Evolutionary conservation across 1,140 invertebrate genomes (phyloP).

Genomic region (Eulimnadia texana): DNA sequence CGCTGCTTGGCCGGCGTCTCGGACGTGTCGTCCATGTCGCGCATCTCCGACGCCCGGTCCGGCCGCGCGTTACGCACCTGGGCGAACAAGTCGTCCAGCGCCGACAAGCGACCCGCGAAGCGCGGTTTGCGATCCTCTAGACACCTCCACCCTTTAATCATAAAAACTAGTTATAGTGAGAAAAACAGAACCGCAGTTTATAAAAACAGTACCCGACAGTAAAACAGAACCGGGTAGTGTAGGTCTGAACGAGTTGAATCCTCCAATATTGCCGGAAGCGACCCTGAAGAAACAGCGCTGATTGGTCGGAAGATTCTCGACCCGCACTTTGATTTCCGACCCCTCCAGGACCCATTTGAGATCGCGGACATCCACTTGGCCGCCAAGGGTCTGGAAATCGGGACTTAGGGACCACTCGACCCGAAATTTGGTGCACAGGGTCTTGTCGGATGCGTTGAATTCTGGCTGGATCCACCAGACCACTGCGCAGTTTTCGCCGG

Average conservation of each 20-base stretch:
- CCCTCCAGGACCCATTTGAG: conserved; percentile 22
- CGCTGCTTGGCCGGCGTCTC: conserved; percentile 41
- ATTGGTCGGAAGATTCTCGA: conserved; percentile 54
- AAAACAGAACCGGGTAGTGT: conserved; percentile 65
- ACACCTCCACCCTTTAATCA: conserved; percentile 33
- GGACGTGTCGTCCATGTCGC: conserved; percentile 21
- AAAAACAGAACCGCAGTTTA: too few species aligned
- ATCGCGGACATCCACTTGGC: conserved; percentile 52
- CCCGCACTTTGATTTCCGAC: conserved; percentile 36
- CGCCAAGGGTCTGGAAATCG: conserved; percentile 61
- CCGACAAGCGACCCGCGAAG: conserved; percentile 49
- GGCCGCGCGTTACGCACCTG: conserved; percentile 45
- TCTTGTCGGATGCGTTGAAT: conserved; percentile 40
- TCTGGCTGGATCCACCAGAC: conserved; percentile 27
- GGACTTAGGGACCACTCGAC: conserved; percentile 58
- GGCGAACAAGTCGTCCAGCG: conserved; percentile 56
- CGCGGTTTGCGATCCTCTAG: conserved; percentile 50
- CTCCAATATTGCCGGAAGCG: conserved; percentile 67
- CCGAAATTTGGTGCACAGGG: conserved; percentile 38
- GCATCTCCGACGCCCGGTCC: conserved; percentile 37
- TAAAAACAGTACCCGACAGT: too few species aligned
- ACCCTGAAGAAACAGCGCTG: conserved; percentile 74
- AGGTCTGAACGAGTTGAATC: conserved; percentile 59
- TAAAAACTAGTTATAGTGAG: neutral
- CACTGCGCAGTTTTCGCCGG: conserved; percentile 24